Evolutionary conservation across 2,113 vertebrate species (phyloP), one percentile per base, ranked within the genome.

Genomic region (Equus przewalskii): DNA sequence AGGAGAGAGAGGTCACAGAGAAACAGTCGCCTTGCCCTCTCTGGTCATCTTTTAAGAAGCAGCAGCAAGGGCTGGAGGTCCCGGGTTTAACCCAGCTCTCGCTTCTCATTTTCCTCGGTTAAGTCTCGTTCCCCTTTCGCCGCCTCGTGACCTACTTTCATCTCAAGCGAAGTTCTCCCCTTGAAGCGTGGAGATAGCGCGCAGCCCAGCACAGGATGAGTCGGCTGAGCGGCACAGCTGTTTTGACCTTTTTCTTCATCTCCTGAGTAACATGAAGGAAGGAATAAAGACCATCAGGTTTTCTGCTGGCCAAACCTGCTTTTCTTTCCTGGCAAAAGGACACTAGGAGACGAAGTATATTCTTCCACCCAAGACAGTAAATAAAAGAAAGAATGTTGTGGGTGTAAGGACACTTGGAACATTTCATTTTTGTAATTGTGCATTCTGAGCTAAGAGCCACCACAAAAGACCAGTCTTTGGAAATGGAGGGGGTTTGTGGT

Each of bases 341-440:
- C 79, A 54, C 56, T 24, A 49, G 58, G 81, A 98, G 97, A 95
- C 87, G 91, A 95, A 98, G 85, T 96, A 85, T 97, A 86, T 94
- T 98, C 84, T 96, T 92, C 98, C 81, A 96, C 96, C 75, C 79
- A 91, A 98, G 97, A 97, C 90, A 96, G 97, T 94, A 97, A 98
- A 97, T 97, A 97, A 97, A 94, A 96, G 95, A 93, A 98, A 97
- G 97, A 97, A 98, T 97, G 96, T 1, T 83, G 96, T 96, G 96
- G 97, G 95, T 94, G 85, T 91, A 60, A 92, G 95, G 72, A 90
- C 19, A 14, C 49, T 96, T 49, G 28, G 88, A 97, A 94, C 90
- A 70, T 96, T 97, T 97, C 95, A 73, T 95, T 88, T 97, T 88
- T 96, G 73, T 90, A 97, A 93, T 93, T 91, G 84, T 93, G 87